phyloP scores from a whole-genome alignment of 1,140 invertebrate species.

The Drosophila bocki region DNA sequence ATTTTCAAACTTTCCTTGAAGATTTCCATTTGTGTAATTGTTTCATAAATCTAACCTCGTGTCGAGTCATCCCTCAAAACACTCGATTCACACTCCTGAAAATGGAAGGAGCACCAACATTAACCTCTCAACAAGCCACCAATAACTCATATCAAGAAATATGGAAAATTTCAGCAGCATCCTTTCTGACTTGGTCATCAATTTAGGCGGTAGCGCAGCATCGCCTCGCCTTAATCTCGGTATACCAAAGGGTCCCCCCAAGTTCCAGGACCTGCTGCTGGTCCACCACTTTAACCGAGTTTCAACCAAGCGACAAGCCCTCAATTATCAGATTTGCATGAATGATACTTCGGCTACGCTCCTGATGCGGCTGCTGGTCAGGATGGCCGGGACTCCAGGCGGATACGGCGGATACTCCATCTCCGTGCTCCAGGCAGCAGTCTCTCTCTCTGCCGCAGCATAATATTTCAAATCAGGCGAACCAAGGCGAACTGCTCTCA shows the following conservation, averaged over 20 bases:
- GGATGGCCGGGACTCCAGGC: constrained; percentile 18
- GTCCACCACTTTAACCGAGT: constrained; percentile 68
- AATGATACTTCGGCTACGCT: constrained; percentile 57
- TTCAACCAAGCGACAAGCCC: constrained; percentile 76
- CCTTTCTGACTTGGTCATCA: constrained; percentile 62
- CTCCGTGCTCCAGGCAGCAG: constrained; percentile 11
- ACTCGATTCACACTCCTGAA: constrained; percentile 13
- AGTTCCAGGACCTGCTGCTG: constrained; percentile 10
- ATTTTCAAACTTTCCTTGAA: background rate
- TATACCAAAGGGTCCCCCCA: constrained; percentile 48
- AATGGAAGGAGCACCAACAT: constrained; percentile 9
- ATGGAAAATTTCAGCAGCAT: constrained; percentile 60
- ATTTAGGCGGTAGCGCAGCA: constrained; percentile 46
- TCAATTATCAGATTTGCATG: constrained; percentile 84
- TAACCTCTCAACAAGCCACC: constrained; percentile 46
- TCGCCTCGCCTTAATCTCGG: constrained; percentile 56
- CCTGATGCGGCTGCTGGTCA: constrained; percentile 32
- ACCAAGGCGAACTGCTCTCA: constrained; percentile 70
- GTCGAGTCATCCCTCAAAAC: constrained; percentile 15
- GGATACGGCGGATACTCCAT: constrained; percentile 33
- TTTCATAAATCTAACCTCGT: constrained; percentile 31
- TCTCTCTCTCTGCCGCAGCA: constrained; percentile 55
- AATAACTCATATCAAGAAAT: constrained; percentile 66
- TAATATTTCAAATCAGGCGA: constrained; percentile 82
- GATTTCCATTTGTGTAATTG: constrained; percentile 40